Conservation (phyloP, 35 echinoderm and acorn worm species). For the Stichopus chloronotus region DNA sequence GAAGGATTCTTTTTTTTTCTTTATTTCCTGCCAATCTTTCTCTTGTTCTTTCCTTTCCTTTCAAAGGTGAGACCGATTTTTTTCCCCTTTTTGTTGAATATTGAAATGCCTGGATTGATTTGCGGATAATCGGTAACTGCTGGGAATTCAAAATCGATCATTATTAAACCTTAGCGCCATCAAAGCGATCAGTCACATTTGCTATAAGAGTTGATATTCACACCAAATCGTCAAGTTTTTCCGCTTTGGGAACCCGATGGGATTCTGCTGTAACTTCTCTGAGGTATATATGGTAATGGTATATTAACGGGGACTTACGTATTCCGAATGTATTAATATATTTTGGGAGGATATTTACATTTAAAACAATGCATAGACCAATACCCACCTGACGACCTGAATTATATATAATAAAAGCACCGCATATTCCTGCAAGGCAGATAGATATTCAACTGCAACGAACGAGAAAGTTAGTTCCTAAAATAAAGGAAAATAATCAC, state of each 20-base stretch:
- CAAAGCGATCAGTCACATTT: conserved; percentile 32
- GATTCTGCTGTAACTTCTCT: neutral
- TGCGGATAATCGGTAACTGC: neutral
- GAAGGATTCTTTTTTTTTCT: neutral
- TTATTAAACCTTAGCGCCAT: conserved; percentile 29
- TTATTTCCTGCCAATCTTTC: no score
- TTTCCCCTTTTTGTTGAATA: no score
- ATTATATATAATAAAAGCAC: no score
- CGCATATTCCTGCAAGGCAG: no score
- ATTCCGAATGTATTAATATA: neutral
- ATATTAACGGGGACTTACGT: conserved; percentile 16
- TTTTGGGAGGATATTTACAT: neutral
- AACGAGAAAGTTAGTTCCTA: no score
- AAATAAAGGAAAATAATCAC: no score
- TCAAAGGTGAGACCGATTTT: conserved; percentile 28
- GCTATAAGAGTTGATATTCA: conserved; percentile 28
- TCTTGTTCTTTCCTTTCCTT: no score
- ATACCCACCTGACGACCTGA: neutral
- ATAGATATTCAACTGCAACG: no score
- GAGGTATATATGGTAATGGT: conserved; percentile 20
- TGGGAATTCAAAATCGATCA: conserved; percentile 45
- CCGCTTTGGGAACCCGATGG: neutral
- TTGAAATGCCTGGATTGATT: conserved; percentile 16
- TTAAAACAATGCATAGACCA: neutral
- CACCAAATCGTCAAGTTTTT: conserved; percentile 23